phyloP scores from a whole-genome alignment of 2,888 invertebrate genomes.

The Carpatolechia fugitivella region DNA sequence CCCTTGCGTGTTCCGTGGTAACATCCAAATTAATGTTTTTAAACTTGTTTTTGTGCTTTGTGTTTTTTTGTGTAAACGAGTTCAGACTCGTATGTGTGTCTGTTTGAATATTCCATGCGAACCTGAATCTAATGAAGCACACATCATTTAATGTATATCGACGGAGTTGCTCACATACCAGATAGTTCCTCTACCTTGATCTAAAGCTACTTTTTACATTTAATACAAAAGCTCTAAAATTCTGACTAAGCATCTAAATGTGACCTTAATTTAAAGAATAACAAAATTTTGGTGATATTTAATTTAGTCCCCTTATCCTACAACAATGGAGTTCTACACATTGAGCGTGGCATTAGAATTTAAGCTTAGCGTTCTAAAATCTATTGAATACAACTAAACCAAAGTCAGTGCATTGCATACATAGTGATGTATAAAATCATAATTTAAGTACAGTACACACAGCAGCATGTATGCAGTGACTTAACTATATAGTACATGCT shows the following conservation, averaged over 20 bases:
- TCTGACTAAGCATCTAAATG: slow-evolving; percentile 24
- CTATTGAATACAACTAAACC: slow-evolving; percentile 7
- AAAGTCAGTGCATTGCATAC: slow-evolving; percentile 15
- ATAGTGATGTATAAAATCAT: not conserved
- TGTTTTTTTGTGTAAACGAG: slow-evolving; percentile 43
- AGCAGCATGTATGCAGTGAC: slow-evolving; percentile 26
- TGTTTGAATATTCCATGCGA: slow-evolving; percentile 36
- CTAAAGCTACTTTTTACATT: slow-evolving; percentile 39
- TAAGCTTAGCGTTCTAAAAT: slow-evolving; percentile 11
- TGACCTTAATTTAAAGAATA: slow-evolving; percentile 10
- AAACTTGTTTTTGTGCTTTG: slow-evolving; percentile 42
- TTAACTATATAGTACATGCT: slow-evolving; percentile 9
- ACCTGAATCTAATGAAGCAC: slow-evolving; percentile 61
- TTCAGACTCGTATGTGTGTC: slow-evolving; percentile 43
- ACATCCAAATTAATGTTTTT: slow-evolving; percentile 33
- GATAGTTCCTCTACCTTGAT: slow-evolving; percentile 33
- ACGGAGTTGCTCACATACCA: slow-evolving; percentile 77
- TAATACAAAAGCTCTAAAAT: slow-evolving; percentile 45
- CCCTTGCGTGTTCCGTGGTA: slow-evolving; percentile 19
- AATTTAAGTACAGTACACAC: not conserved
- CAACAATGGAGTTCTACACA: slow-evolving; percentile 5
- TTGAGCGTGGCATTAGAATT: slow-evolving; percentile 12
- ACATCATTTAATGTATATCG: slow-evolving; percentile 40
- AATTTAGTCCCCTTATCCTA: slow-evolving; percentile 10
- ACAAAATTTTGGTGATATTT: slow-evolving; percentile 14